Conservation (phyloP, 2,113 vertebrate species). For the Diadophis punctatus region DNA sequence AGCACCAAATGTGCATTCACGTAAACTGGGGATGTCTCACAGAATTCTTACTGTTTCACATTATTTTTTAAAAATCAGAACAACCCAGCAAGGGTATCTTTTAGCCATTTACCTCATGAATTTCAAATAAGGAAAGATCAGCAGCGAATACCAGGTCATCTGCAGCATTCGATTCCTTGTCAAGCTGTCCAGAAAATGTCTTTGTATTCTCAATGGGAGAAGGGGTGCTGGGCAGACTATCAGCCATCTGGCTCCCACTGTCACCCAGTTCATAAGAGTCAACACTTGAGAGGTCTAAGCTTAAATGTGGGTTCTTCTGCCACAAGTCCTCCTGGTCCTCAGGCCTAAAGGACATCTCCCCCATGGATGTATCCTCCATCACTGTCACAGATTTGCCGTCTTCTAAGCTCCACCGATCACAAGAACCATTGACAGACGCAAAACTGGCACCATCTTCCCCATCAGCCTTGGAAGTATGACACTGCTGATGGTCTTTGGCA, state of each 20-base stretch:
- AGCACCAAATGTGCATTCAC: background rate
- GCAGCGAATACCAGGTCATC: slow-evolving; percentile 69
- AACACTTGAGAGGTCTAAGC: slow-evolving; percentile 82
- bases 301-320: slow-evolving; percentile 77
- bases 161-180: slow-evolving; percentile 70
- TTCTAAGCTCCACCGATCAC: slow-evolving; percentile 72
- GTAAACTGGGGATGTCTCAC: background rate
- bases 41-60: background rate
- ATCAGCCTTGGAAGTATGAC: slow-evolving; percentile 64
- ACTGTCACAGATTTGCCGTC: slow-evolving; percentile 70
- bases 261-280: slow-evolving; percentile 78
- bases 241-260: slow-evolving; percentile 79
- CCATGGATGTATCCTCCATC: slow-evolving; percentile 73
- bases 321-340: slow-evolving; percentile 75
- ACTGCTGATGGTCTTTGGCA: slow-evolving; percentile 62
- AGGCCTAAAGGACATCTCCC: slow-evolving; percentile 68
- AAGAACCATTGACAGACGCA: slow-evolving; percentile 58
- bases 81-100: background rate
- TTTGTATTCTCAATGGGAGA: slow-evolving; percentile 84
- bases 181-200: slow-evolving; percentile 74
- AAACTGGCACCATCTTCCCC: slow-evolving; percentile 62
- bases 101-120: slow-evolving; percentile 77
- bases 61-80: background rate
- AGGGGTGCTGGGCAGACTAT: slow-evolving; percentile 87
- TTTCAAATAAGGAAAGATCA: slow-evolving; percentile 82